These are phyloP conservation scores for Oceanodroma tethys DNA, from an alignment of 2,113 vertebrate genomes.

Conservation along the genomic window DNA sequence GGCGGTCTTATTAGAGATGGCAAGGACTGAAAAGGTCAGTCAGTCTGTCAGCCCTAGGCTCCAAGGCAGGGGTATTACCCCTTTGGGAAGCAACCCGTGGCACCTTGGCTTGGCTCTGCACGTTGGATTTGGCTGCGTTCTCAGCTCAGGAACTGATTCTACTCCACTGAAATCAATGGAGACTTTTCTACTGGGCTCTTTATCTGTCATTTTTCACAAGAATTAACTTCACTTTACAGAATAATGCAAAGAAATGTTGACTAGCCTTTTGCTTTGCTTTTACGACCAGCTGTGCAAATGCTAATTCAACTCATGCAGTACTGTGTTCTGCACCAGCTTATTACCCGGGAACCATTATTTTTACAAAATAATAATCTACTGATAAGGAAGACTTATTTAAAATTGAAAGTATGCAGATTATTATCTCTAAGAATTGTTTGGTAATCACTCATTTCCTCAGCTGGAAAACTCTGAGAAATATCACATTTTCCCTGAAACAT, in stretches of 20 bases:
- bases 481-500: not conserved
- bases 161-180: not conserved
- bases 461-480: not conserved
- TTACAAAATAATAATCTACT: not conserved
- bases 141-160: not conserved
- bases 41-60: not conserved
- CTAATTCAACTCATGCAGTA: not conserved
- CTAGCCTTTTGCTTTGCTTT: not conserved
- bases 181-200: not conserved
- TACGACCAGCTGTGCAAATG: not conserved
- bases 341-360: not conserved
- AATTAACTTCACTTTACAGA: not conserved
- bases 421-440: not conserved
- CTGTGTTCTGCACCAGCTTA: not conserved
- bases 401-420: not conserved
- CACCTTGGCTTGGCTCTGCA: not conserved
- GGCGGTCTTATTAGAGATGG: not conserved
- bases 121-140: not conserved
- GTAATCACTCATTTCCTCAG: not conserved
- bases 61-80: not conserved
- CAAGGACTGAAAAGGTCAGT: not conserved
- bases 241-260: not conserved
- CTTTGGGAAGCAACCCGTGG: not conserved
- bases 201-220: not conserved
- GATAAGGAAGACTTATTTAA: not conserved